Percentiles rank a stretch among this genome's conserved stretches.
phyloP scores from a whole-genome alignment of 2,113 vertebrate genomes.

The Progne subis region DNA sequence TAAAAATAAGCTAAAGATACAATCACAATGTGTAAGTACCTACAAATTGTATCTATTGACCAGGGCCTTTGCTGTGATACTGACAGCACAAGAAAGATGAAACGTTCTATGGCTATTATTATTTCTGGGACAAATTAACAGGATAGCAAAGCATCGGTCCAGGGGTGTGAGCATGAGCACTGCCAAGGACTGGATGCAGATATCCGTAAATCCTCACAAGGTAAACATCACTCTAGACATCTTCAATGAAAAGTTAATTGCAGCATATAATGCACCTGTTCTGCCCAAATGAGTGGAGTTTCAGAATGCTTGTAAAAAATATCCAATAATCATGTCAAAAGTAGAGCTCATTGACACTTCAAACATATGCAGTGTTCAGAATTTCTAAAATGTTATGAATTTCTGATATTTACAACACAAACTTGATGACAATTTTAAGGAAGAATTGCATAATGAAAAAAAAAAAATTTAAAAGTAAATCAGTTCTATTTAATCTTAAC shows the following conservation, averaged over 20 bases:
- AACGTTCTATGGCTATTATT: neutral
- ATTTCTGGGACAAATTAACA: neutral
- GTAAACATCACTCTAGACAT: neutral
- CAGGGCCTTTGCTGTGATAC: neutral
- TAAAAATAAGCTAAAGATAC: neutral
- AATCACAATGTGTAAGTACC: neutral
- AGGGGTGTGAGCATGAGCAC: neutral
- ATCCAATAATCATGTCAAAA: neutral
- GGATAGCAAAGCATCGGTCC: neutral
- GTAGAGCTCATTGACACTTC: fast-evolving
- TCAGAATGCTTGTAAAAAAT: neutral
- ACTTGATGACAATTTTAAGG: neutral
- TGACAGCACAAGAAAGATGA: neutral
- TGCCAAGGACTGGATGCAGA: neutral
- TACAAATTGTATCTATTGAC: neutral
- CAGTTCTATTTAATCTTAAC: neutral
- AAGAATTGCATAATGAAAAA: neutral
- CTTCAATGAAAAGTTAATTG: neutral
- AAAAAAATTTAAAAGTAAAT: neutral
- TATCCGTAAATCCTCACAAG: neutral
- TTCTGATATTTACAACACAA: neutral
- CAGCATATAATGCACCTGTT: neutral
- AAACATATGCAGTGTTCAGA: neutral
- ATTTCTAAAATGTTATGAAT: neutral
- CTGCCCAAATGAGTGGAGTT: neutral